Base-by-base conservation (phyloP, 2,888 invertebrate species). In the Dryadula phaetusa region DNA sequence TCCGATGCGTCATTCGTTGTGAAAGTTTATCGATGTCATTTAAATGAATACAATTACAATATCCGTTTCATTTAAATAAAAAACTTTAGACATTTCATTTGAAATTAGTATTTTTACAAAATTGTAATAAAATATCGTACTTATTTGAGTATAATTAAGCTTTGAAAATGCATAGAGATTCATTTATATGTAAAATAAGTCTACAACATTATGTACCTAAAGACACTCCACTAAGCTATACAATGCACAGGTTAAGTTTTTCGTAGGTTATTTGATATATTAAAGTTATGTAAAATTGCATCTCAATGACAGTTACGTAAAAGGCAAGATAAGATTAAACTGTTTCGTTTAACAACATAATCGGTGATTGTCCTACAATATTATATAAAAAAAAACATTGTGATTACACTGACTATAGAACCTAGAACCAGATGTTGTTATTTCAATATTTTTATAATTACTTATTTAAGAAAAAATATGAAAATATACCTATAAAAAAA, bases 241-340 rank as follows among this genome's bases (percentile, higher is more conserved):
- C 34, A 42, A 58, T 60, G 75, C 73, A 73, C 70, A 75, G 71
- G 71, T 71, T 72, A 76, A 72, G 73, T 75, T 77, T 76, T 74
- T 74, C 70, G 70, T 70, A 73, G 69, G 67, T 72, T 56, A 62
- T 64, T 66, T 16, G 20, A 56, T 60, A 69, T 60, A 66, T 69
- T 70, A 68, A 60, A 44, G 58, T 60, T 49, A 20, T 40, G 40
- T 60, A 62, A 70, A 70, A 67, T n/a, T 66, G 52, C 66, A 73
- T 60, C 64, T 65, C 64, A 70, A 65, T 71, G 65, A 73, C 66
- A 69, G 54, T 66, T 67, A 58, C 49, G 58, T 68, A 71, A 71
- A 47, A 7, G 8, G 32, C 32, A 34, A 52, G 64, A 63, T 72
- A 70, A 67, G 62, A 66, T 66, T 44, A 42, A n/a, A 47, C 32